Evolutionary conservation across 2,113 vertebrate species (phyloP).

Genomic region (Accipiter virgatus): DNA sequence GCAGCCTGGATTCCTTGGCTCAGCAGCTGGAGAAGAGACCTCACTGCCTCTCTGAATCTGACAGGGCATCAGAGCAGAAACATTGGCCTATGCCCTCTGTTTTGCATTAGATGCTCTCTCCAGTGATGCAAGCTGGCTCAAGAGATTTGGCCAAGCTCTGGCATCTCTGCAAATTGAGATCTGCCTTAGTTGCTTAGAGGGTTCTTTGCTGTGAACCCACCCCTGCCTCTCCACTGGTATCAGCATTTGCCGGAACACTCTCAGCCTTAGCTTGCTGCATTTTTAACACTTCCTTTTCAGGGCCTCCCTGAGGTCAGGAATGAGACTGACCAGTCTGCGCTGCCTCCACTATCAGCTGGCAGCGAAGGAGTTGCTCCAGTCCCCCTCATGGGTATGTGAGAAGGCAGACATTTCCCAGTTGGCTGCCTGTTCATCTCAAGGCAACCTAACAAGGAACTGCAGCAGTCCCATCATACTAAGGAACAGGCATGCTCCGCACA

Average conservation of each 20-base stretch:
- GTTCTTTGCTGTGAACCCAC: not conserved
- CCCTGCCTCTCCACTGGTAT: not conserved
- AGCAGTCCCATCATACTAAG: not conserved
- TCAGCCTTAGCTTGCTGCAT: not conserved
- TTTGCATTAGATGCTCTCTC: not conserved
- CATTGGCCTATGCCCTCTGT: not conserved
- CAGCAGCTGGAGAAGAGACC: not conserved
- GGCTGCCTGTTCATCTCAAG: not conserved
- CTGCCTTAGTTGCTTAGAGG: not conserved
- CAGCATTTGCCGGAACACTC: not conserved
- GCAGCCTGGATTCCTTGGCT: not conserved
- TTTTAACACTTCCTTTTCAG: not conserved
- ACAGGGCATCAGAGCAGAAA: not conserved
- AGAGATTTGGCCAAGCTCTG: not conserved
- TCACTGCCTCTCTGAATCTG: not conserved
- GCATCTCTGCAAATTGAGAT: not conserved
- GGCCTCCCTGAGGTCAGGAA: not conserved
- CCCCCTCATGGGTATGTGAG: fast-evolving
- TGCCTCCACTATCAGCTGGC: not conserved
- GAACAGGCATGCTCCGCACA: not conserved
- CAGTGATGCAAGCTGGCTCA: not conserved
- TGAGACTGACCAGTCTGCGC: not conserved
- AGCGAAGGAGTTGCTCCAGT: not conserved
- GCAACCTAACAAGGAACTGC: not conserved
- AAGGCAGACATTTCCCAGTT: not conserved